phyloP scores from a whole-genome alignment of 2,797 vertebrate species.

The Acipenser ruthenus region DNA sequence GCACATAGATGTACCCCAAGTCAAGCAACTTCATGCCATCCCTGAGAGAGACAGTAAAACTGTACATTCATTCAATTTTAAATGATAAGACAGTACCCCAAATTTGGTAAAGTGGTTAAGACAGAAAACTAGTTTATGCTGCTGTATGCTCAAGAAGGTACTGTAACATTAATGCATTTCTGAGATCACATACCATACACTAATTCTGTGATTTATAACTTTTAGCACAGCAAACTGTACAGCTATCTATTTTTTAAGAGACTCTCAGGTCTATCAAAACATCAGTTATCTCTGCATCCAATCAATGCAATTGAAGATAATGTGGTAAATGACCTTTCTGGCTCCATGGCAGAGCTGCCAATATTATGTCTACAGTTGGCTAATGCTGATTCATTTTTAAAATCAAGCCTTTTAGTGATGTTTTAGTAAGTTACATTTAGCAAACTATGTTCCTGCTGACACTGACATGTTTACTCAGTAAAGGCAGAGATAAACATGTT shows the following conservation, averaged over 20 bases:
- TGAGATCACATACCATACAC: too few species aligned
- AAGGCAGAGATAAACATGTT: background rate
- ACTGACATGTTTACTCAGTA: slow-evolving; percentile 2
- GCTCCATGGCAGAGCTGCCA: slow-evolving; percentile 16
- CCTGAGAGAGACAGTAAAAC: too few species aligned
- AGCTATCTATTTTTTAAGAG: slow-evolving; percentile 25
- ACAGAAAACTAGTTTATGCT: too few species aligned
- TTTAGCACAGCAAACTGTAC: slow-evolving; percentile 1
- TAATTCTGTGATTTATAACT: slow-evolving; percentile 3
- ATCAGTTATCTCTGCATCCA: slow-evolving; percentile 26
- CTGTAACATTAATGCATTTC: too few species aligned
- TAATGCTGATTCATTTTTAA: slow-evolving; percentile 26
- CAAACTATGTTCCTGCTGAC: slow-evolving; percentile 3
- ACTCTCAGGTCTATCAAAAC: slow-evolving; percentile 28
- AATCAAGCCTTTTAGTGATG: slow-evolving; percentile 17
- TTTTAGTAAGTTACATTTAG: slow-evolving; percentile 10
- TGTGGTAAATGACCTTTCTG: slow-evolving; percentile 36
- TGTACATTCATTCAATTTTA: too few species aligned
- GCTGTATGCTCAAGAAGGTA: too few species aligned
- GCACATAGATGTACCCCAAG: too few species aligned
- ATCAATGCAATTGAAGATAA: slow-evolving; percentile 35
- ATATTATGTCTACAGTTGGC: slow-evolving; percentile 20
- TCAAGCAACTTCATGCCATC: too few species aligned
- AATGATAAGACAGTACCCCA: too few species aligned
- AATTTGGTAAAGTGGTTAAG: too few species aligned